A percentile compares a stretch with the other conserved stretches of the same genome.
These are phyloP conservation scores for Urechis unicinctus DNA, from an alignment of 2,888 invertebrate species.

Conservation along the genomic window DNA sequence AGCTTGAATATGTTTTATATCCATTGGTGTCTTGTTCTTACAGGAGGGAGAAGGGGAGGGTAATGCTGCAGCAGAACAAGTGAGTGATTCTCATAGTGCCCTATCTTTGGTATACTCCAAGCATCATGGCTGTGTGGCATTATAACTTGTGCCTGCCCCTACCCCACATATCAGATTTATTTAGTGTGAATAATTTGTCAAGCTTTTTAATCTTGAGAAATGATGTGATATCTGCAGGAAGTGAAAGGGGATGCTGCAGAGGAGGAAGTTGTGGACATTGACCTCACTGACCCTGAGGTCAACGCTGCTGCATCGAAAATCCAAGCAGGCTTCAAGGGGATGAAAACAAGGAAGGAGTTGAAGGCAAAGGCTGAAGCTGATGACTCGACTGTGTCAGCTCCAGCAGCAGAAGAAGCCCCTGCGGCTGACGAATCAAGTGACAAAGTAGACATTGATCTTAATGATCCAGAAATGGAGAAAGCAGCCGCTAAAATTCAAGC, in stretches of 20 bases:
- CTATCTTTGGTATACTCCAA: too few relatives aligned
- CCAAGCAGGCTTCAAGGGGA: slow-evolving; percentile 45
- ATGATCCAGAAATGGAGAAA: slow-evolving; percentile 25
- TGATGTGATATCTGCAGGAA: slow-evolving; percentile 10
- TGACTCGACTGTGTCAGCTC: background rate
- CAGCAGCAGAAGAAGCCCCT: slow-evolving; percentile 3
- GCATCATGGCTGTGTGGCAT: too few relatives aligned
- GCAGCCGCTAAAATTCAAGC: slow-evolving; percentile 46
- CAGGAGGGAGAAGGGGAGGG: too few relatives aligned
- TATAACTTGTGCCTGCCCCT: too few relatives aligned
- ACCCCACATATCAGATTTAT: too few relatives aligned
- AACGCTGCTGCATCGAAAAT: slow-evolving; percentile 42
- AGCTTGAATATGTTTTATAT: too few relatives aligned
- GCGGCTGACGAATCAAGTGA: slow-evolving; percentile 19
- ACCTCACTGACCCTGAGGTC: slow-evolving; percentile 25
- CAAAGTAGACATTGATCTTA: slow-evolving; percentile 21
- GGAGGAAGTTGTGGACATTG: slow-evolving; percentile 26
- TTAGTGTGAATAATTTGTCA: too few relatives aligned
- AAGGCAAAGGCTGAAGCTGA: slow-evolving; percentile 6
- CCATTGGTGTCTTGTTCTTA: too few relatives aligned
- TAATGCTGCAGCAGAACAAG: too few relatives aligned
- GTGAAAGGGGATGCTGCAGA: slow-evolving; percentile 11
- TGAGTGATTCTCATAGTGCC: too few relatives aligned
- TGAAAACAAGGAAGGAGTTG: slow-evolving; percentile 35
- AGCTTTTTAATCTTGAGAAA: too few relatives aligned